Conservation (phyloP, 2,888 invertebrate species). For the Coenonympha glycerion region DNA sequence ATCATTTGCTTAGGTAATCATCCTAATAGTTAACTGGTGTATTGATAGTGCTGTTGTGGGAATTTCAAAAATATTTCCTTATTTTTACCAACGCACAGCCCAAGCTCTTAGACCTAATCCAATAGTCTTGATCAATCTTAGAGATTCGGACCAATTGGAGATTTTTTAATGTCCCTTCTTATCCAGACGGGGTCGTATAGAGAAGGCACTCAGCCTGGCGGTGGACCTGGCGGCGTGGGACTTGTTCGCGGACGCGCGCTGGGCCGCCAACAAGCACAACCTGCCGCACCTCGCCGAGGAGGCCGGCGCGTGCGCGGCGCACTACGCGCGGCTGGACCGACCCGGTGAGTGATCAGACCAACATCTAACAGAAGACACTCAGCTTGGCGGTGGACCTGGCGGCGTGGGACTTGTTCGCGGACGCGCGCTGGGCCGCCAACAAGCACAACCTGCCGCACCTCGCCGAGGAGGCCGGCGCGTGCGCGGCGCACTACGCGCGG, state of each 20-base stretch:
- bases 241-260: slow-evolving; percentile 88
- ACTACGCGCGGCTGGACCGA: slow-evolving; percentile 30
- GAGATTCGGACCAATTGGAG: no score
- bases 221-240: slow-evolving; percentile 91
- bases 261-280: slow-evolving; percentile 79
- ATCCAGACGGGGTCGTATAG: slow-evolving; percentile 80
- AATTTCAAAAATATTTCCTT: no score
- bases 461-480: slow-evolving; percentile 81
- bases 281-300: slow-evolving; percentile 80
- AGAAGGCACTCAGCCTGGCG: slow-evolving; percentile 89
- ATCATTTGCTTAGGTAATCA: slow-evolving; percentile 84
- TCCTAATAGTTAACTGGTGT: not conserved
- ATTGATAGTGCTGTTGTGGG: no score
- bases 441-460: slow-evolving; percentile 77
- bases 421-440: slow-evolving; percentile 84
- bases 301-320: slow-evolving; percentile 80
- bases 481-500: slow-evolving; percentile 69
- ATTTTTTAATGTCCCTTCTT: not conserved
- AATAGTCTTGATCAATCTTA: not conserved
- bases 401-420: slow-evolving; percentile 91
- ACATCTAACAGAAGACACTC: no score
- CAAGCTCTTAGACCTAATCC: not conserved
- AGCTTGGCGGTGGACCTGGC: slow-evolving; percentile 88
- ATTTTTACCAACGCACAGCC: no score
- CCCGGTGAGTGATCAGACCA: slow-evolving; percentile 16